A percentile compares a stretch with the other conserved stretches of the same genome.
Evolutionary conservation across 1,140 invertebrate species (phyloP).

Genomic region (Schlechtendalia chinensis): DNA sequence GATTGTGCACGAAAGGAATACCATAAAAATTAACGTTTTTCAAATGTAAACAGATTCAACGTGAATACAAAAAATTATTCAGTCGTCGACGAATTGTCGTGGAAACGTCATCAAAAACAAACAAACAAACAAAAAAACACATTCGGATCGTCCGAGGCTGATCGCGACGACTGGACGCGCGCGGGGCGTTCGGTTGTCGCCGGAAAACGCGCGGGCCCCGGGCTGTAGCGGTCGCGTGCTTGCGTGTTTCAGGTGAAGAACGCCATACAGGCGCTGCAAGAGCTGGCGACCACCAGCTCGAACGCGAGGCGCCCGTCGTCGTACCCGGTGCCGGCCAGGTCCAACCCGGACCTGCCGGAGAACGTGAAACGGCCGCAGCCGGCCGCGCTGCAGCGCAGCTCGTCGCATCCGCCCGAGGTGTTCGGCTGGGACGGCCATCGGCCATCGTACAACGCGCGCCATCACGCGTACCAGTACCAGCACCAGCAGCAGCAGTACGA

Average conservation of each 20-base stretch:
- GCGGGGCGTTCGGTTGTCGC: too few relatives aligned
- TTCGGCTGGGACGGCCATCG: conserved; percentile 65
- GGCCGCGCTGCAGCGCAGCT: conserved; percentile 66
- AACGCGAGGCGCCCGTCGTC: conserved; percentile 54
- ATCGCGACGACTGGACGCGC: too few relatives aligned
- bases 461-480: background rate
- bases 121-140: too few relatives aligned
- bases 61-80: too few relatives aligned
- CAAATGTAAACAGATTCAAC: too few relatives aligned
- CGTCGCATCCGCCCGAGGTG: conserved; percentile 78
- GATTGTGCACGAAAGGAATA: too few relatives aligned
- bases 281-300: conserved; percentile 66
- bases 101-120: too few relatives aligned
- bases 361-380: conserved; percentile 53
- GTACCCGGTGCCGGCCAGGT: conserved; percentile 64
- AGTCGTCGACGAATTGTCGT: too few relatives aligned
- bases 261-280: conserved; percentile 77
- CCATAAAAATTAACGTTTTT: too few relatives aligned
- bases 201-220: too few relatives aligned
- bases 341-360: conserved; percentile 65
- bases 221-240: too few relatives aligned
- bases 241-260: conserved; percentile 66
- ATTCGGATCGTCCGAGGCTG: too few relatives aligned
- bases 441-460: background rate
- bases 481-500: background rate